Conservation (phyloP, 2,797 vertebrate genomes). For the Gallinago solitaria region DNA sequence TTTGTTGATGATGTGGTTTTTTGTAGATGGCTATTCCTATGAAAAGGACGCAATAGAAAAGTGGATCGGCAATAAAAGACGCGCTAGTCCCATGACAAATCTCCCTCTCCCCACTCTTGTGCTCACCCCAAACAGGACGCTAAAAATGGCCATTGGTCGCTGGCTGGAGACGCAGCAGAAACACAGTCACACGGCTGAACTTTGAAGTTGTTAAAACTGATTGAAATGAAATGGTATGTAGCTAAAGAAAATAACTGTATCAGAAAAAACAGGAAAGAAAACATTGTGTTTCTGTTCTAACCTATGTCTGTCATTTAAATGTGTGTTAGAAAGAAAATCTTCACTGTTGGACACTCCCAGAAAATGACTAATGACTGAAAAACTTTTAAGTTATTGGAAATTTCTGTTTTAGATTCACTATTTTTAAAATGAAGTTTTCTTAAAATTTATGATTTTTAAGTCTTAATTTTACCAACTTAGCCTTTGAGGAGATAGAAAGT, state of each 20-base stretch:
- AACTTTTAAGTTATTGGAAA: neutral
- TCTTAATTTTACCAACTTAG: neutral
- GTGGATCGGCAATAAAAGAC: conserved; percentile 85
- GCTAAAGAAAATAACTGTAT: neutral
- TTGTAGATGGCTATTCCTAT: conserved; percentile 90
- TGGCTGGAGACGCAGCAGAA: conserved; percentile 80
- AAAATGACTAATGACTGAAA: neutral
- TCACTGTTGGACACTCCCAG: neutral
- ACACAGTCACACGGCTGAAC: neutral
- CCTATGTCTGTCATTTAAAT: neutral
- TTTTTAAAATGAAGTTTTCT: neutral
- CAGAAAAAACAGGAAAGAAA: neutral
- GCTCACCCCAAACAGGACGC: conserved; percentile 85
- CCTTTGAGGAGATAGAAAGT: neutral
- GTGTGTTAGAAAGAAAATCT: neutral
- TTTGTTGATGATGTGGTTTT: neutral
- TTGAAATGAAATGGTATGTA: neutral
- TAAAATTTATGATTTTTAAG: neutral
- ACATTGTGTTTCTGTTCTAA: neutral
- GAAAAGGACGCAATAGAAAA: conserved; percentile 87
- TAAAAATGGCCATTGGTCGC: conserved; percentile 87
- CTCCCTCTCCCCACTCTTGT: conserved; percentile 80
- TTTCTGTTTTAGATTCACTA: neutral
- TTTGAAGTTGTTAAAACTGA: neutral
- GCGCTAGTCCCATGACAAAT: conserved; percentile 91